These are phyloP conservation scores for Zapornia atra DNA, from an alignment of 2,113 vertebrate genomes.

Conservation along the genomic window DNA sequence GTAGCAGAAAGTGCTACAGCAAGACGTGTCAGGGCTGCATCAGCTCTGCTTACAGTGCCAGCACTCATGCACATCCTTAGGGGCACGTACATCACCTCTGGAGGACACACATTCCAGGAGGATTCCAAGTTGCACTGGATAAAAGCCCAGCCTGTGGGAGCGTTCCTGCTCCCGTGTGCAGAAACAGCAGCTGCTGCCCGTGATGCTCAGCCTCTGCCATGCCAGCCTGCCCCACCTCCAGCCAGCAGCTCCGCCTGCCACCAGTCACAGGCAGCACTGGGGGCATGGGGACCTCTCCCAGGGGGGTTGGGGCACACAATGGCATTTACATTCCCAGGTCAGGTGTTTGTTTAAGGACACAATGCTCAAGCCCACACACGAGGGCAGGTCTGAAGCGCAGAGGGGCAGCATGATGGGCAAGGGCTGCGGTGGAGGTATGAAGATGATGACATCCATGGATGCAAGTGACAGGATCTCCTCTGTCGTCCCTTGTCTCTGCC, in stretches of 20 bases:
- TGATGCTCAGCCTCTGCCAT: rapidly evolving
- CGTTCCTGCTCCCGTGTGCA: rapidly evolving
- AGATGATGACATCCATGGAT: not conserved
- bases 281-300: rapidly evolving
- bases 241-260: not conserved
- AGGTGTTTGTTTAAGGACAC: rapidly evolving
- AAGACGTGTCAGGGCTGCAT: not conserved
- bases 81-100: not conserved
- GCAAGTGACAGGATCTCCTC: not conserved
- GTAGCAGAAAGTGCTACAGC: not conserved
- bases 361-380: not conserved
- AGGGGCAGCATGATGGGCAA: not conserved
- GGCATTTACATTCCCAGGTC: rapidly evolving
- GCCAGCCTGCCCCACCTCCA: rapidly evolving
- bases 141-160: not conserved
- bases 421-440: not conserved
- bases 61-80: not conserved
- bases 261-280: rapidly evolving
- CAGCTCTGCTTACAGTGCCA: not conserved
- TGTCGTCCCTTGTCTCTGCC: not conserved
- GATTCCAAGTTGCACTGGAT: no score
- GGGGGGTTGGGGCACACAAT: rapidly evolving
- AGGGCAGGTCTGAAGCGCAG: rapidly evolving
- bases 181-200: rapidly evolving
- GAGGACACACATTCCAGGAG: not conserved